Base-by-base conservation (phyloP, 1,140 invertebrate genomes). In the Neuroterus valhalla region DNA sequence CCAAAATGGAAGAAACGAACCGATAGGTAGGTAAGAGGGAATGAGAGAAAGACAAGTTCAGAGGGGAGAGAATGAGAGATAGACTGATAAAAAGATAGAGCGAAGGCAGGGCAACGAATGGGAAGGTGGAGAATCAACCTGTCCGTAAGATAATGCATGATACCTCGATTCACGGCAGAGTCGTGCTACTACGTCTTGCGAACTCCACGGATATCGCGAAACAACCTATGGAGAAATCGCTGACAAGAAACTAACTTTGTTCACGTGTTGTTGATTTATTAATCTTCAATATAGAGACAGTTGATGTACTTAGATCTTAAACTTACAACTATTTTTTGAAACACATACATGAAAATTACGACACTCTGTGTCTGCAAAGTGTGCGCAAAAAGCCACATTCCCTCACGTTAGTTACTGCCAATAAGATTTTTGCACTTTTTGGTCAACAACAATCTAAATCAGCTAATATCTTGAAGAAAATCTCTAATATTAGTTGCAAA, bases 81-180 rank as follows among this genome's bases (percentile, higher is more conserved):
- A 23, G 78, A 74, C 26, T 26, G 68, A 66, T 70, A 71, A 70
- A 75, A 70, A 70, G 45, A 74, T 43, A 43, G 31, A 55, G 48
- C 26, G 31, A 50, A 62, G 52, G 70, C 69, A 69, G 76, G 70
- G 74, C 55, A 62, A 55, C 52, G 52, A 55, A 62, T 62, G 14
- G 15, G 26, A 62, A 62, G 55, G 26, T 62, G 77, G 71, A 55
- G 71, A 74, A 78, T 78, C 74, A 71, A 76, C 72, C 80, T 82
- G 81, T 84, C 81, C 74, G 72, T 71, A 72, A 75, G 78, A 82
- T 84, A 81, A 84, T 84, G 74, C 81, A 84, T 82, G 79, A 75
- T 78, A 73, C 74, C 71, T 45, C 74, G 69, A 69, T 62, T 70
- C 71, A 52, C 43, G 43, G 78, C 31, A 77, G 52, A 68, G 72